phyloP scores from a whole-genome alignment of 2,888 invertebrate species.

The Blastobasis adustella region DNA sequence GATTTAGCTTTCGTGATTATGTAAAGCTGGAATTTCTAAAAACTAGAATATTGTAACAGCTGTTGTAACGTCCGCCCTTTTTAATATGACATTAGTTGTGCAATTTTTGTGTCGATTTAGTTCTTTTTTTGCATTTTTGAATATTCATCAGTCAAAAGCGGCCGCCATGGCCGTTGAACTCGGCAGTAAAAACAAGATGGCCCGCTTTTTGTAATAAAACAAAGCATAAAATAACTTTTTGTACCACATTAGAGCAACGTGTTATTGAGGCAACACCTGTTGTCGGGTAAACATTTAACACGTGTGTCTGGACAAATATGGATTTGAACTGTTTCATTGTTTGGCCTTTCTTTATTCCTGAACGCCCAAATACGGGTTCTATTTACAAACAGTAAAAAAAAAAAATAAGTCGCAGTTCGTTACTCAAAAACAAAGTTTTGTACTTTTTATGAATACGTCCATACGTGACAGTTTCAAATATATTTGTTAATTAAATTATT shows the following conservation, averaged over 20 bases:
- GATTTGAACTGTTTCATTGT: slow-evolving; percentile 9
- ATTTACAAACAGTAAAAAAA: too few species aligned
- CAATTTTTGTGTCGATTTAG: too few species aligned
- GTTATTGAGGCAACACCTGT: slow-evolving; percentile 21
- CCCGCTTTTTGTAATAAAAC: slow-evolving; percentile 16
- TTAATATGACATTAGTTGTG: background rate
- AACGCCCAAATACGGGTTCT: background rate
- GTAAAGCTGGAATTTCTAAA: too few species aligned
- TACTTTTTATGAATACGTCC: too few species aligned
- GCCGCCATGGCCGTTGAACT: background rate
- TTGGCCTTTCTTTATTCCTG: background rate
- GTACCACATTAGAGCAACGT: slow-evolving; percentile 20
- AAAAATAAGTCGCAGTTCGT: too few species aligned
- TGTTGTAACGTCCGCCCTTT: slow-evolving; percentile 1
- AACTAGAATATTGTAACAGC: background rate
- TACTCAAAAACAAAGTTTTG: too few species aligned
- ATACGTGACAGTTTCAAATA: too few species aligned
- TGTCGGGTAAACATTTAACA: slow-evolving; percentile 17
- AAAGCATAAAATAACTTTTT: slow-evolving; percentile 15
- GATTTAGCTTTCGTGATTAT: background rate
- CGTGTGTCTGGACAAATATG: slow-evolving; percentile 15
- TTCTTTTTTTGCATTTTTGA: too few species aligned
- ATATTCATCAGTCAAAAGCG: too few species aligned
- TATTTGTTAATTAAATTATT: too few species aligned
- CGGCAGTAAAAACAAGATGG: slow-evolving; percentile 16